Evolutionary conservation across 92 coral and sea anemone genomes (phyloP), one percentile per base, ranked within the genome.

Genomic region (Scolanthus callimorphus): DNA sequence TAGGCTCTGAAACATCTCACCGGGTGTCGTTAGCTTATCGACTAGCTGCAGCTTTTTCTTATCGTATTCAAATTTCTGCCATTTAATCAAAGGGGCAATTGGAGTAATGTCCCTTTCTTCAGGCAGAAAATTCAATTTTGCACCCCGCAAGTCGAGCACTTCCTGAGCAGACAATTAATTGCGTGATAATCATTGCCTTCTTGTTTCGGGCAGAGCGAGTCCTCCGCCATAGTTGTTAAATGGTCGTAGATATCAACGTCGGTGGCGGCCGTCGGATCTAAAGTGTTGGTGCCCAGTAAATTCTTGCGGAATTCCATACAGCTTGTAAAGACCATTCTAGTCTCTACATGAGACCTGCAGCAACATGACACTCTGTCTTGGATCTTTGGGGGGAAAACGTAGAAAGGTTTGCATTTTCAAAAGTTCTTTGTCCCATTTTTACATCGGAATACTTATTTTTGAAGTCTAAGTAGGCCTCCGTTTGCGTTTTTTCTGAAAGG

Each of bases 341-440:
- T 45, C 11, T 61, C 59, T n/a, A n/a, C n/a, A n/a, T n/a, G n/a
- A n/a, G n/a, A n/a, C n/a, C n/a, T n/a, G n/a, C n/a, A n/a, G n/a
- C n/a, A 1, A 44, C 68, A 25, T 61, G 68, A 10, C 39, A 11
- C 20, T 37, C 10, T 17, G 29, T 51, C 20, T 61, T 26, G 2
- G 59, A 15, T 17, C 34, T 20, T 25, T 28, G 34, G 17, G 30
- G 59, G 12, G 31, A 0, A 9, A 61, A 25, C n/a, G 22, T 39
- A 20, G 38, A 59, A 3, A 46, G 65, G 34, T 59, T 59, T 25
- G 27, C 34, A 10, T 21, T 59, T 27, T 59, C 65, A 38, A 59
- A 59, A 17, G 65, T 3, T 10, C 58, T 19, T 21, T 59, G 65
- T 6, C 65, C 68, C 59, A 61, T 61, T 61, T 61, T 44, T 13